phyloP scores from a whole-genome alignment of 2,113 vertebrate species.

The Pituophis catenifer region DNA sequence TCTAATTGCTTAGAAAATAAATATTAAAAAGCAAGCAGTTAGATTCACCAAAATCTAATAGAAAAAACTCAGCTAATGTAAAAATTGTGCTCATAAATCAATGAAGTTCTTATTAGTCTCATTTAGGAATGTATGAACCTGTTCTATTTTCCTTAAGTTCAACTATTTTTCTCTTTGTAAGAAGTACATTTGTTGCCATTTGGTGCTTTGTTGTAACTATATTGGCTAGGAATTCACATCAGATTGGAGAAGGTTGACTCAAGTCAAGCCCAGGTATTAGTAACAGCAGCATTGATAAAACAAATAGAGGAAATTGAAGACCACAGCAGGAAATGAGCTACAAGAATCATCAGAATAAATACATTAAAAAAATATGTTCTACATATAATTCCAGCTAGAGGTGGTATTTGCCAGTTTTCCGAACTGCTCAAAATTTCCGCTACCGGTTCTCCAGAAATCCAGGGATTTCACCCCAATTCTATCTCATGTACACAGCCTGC shows the following conservation, averaged over 20 bases:
- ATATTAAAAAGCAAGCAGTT: slow-evolving; percentile 1
- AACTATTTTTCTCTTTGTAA: not conserved
- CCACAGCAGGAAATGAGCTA: not conserved
- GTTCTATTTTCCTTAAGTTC: not conserved
- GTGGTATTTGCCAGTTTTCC: too few relatives aligned
- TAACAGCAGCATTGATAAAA: not conserved
- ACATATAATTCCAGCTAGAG: not conserved
- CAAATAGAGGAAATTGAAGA: not conserved
- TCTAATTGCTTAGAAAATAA: not conserved
- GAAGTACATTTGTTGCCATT: not conserved
- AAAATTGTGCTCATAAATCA: not conserved
- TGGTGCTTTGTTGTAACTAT: not conserved
- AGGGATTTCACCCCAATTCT: too few relatives aligned
- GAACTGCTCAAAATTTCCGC: too few relatives aligned
- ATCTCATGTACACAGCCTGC: not conserved
- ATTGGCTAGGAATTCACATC: not conserved
- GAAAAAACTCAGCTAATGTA: not conserved
- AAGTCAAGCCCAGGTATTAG: not conserved
- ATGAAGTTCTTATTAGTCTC: not conserved
- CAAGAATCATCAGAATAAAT: too few relatives aligned
- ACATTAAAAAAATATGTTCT: not conserved
- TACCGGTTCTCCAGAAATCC: too few relatives aligned
- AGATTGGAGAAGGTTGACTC: not conserved
- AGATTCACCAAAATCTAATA: not conserved
- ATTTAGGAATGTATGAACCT: not conserved